Percentiles rank a stretch among this genome's conserved stretches.
Evolutionary conservation across 2,113 vertebrate species (phyloP).

Genomic region (Geococcyx californianus): DNA sequence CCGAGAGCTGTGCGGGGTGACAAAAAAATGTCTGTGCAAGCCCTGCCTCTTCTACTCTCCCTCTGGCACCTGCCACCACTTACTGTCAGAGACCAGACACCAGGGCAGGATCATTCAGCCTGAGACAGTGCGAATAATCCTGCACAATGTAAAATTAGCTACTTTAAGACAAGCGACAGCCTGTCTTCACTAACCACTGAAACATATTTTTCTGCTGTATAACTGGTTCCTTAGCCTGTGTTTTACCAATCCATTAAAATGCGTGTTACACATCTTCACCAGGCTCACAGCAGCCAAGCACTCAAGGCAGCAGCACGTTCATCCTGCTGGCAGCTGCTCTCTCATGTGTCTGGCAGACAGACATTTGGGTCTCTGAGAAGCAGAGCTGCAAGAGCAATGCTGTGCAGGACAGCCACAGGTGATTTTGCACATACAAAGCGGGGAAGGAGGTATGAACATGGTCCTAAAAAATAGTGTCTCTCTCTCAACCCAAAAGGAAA

Average conservation of each 20-base stretch:
- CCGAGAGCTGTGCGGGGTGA: background rate
- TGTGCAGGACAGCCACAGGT: background rate
- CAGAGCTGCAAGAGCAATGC: background rate
- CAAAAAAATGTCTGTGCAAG: background rate
- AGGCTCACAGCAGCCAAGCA: background rate
- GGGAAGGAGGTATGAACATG: background rate
- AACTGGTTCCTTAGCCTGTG: background rate
- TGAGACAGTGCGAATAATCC: background rate
- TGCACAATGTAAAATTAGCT: background rate
- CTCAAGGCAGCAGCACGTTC: background rate
- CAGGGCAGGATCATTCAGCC: background rate
- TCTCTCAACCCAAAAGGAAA: background rate
- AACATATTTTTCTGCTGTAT: background rate
- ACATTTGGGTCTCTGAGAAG: background rate
- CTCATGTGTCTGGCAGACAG: background rate
- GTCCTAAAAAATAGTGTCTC: background rate
- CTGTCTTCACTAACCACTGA: background rate
- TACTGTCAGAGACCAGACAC: background rate
- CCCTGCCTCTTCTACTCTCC: background rate
- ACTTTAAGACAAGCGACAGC: background rate
- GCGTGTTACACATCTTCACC: accelerated
- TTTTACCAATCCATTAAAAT: background rate
- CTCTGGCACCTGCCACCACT: background rate
- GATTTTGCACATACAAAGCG: background rate
- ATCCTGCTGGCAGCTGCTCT: background rate